Evolutionary conservation across 1,140 invertebrate species (phyloP), one percentile per base, ranked within the genome.

Genomic region (Globodera rostochiensis): DNA sequence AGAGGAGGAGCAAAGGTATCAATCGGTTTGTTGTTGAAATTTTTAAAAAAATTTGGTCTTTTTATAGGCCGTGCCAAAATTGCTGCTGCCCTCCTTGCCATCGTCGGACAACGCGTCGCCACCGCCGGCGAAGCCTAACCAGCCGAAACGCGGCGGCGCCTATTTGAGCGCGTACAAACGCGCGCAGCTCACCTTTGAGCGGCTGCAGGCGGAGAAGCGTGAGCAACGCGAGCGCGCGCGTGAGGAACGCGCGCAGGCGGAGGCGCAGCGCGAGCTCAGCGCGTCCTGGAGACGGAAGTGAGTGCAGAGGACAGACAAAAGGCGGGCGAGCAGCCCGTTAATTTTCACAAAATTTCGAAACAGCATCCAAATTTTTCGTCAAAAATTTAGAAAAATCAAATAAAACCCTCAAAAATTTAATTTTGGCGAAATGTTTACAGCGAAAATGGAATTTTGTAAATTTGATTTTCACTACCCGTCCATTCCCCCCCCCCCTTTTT

Each of bases 141-240:
- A 36, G 36, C 2, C 36, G 2, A 36, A 36, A 1, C 53, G 53
- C 57, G 57, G 57, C 13, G 57, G 19, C 57, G 15, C 57, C n/a
- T 83, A 83, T 69, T 50, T 83, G 46, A 84, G 73, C 46, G 85
- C 85, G 19, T 85, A 85, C 79, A 84, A 86, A 78, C 85, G 84
- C 19, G 84, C 84, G n/a, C 66, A 85, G 80, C 70, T 64, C 5
- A 80, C 73, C 15, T 85, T 82, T 49, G 50, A 86, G 7, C 73
- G 70, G 46, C 82, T 85, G 19, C 85, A 85, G 13, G 82, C 80
- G 57, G 84, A 85, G 47, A 66, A 79, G 13, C 66, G 66, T 13
- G 79, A 76, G 46, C 49, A 50, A 49, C 71, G 69, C 46, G 82
- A 87, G 53, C 53, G 15, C 19, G 57, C 64, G 45, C 25, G 84